Conservation (phyloP, 2,113 vertebrate genomes). For the Albula goreensis region DNA sequence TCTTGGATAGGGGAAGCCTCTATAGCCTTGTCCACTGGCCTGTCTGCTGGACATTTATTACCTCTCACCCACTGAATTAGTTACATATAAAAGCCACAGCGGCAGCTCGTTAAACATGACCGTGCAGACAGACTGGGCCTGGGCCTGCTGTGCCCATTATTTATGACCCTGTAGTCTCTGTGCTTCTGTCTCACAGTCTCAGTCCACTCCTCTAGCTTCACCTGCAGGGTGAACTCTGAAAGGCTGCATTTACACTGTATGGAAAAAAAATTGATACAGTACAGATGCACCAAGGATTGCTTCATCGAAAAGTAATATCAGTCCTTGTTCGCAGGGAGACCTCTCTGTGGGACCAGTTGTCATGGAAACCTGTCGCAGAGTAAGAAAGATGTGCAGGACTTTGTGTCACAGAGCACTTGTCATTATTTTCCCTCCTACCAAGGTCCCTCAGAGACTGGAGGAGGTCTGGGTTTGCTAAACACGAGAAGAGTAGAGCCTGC, state of each 20-base stretch:
- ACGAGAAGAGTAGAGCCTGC: too few species aligned
- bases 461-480: too few species aligned
- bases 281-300: too few species aligned
- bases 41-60: conserved; percentile 23
- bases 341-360: neutral
- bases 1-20: neutral
- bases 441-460: too few species aligned
- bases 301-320: neutral
- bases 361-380: conserved; percentile 23
- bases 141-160: neutral
- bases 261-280: too few species aligned
- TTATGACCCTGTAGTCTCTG: neutral
- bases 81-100: conserved; percentile 64
- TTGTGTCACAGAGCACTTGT: too few species aligned
- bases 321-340: neutral
- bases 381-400: neutral
- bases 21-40: neutral
- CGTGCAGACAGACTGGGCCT: neutral
- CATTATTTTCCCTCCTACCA: too few species aligned
- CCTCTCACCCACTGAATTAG: conserved; percentile 64
- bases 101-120: neutral
- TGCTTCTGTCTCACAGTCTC: neutral
- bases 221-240: too few species aligned
- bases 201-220: too few species aligned
- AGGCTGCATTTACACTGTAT: too few species aligned